A percentile compares a stretch with the other conserved stretches of the same genome.
phyloP scores from a whole-genome alignment of 1,140 invertebrate genomes.

The Lepidurus couesii region DNA sequence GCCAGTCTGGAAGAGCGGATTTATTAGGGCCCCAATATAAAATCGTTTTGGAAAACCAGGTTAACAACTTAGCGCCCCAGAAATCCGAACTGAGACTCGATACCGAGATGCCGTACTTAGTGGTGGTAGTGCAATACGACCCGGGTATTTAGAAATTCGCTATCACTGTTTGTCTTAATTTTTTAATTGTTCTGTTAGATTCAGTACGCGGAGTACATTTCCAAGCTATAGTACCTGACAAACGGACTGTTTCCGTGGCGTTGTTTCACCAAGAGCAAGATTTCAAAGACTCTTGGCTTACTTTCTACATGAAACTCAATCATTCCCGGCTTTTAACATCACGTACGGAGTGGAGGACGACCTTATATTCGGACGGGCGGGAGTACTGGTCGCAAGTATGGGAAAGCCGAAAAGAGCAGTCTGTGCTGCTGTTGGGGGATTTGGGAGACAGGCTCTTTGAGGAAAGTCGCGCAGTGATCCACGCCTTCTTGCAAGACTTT shows the following conservation, averaged over 20 bases:
- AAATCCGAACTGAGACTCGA: slow-evolving; percentile 14
- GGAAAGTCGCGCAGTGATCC: background rate
- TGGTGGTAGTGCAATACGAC: slow-evolving; percentile 2
- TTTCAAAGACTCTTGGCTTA: background rate
- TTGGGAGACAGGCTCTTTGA: background rate
- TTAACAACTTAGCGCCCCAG: background rate
- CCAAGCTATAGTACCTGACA: slow-evolving; percentile 24
- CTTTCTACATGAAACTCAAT: slow-evolving; percentile 72
- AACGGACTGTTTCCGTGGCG: slow-evolving; percentile 17
- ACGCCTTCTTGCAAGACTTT: background rate
- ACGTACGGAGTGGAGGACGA: slow-evolving; percentile 61
- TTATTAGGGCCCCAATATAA: background rate
- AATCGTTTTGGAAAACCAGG: slow-evolving; percentile 3
- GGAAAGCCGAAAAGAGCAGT: background rate
- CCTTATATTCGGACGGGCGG: background rate
- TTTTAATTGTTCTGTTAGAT: background rate
- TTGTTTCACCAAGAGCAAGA: slow-evolving; percentile 25
- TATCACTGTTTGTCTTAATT: background rate
- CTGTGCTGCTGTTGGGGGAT: background rate
- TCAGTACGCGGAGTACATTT: slow-evolving; percentile 27
- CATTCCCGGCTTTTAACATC: slow-evolving; percentile 76
- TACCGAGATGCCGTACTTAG: slow-evolving; percentile 2
- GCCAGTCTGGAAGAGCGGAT: background rate
- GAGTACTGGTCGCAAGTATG: background rate
- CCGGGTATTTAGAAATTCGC: slow-evolving; percentile 23